Conservation (phyloP, 2,797 vertebrate genomes). For the Scomberomorus guttatus region DNA sequence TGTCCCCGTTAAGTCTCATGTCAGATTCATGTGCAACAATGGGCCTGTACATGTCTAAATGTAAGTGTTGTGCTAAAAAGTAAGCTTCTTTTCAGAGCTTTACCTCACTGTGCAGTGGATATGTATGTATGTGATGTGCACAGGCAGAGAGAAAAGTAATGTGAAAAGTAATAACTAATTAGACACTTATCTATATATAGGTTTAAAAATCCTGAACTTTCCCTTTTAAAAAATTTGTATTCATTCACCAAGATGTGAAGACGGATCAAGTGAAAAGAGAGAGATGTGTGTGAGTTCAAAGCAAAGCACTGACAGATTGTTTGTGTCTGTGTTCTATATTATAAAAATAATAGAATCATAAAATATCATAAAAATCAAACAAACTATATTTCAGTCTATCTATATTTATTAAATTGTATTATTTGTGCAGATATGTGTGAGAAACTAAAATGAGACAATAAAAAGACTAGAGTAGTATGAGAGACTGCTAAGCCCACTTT, state of each 20-base stretch:
- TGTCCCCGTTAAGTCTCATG: too few relatives aligned
- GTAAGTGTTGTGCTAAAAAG: too few relatives aligned
- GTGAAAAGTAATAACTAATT: too few relatives aligned
- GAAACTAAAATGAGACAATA: too few relatives aligned
- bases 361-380: too few relatives aligned
- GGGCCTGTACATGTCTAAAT: background rate
- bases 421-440: background rate
- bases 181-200: too few relatives aligned
- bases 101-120: background rate
- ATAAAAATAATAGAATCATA: too few relatives aligned
- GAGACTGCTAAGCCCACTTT: constrained; percentile 15
- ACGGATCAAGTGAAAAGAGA: background rate
- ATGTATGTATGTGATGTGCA: too few relatives aligned
- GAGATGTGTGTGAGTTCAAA: too few relatives aligned
- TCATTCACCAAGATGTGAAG: too few relatives aligned
- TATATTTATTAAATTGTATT: background rate
- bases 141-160: too few relatives aligned
- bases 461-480: background rate
- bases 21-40: background rate
- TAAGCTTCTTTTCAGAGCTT: background rate
- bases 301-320: too few relatives aligned
- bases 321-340: background rate
- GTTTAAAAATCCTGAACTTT: constrained; percentile 1
- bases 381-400: background rate
- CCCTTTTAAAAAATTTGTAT: background rate